phyloP scores from a whole-genome alignment of 1,140 invertebrate genomes.

The Hetaerina americana region DNA sequence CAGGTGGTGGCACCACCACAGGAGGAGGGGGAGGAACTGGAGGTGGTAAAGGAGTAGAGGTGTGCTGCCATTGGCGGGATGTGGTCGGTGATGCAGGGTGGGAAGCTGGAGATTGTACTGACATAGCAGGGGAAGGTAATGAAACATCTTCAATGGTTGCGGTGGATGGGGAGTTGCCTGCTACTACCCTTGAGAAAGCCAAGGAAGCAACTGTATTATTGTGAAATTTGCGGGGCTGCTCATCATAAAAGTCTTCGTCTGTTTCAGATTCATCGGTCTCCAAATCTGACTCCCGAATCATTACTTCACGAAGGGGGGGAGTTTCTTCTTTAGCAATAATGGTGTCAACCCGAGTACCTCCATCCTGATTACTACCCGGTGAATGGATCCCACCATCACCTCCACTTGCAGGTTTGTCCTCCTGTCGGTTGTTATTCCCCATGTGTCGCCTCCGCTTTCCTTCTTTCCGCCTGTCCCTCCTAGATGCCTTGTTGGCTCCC shows the following conservation, averaged over 20 bases:
- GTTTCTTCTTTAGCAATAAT: slow-evolving; percentile 33
- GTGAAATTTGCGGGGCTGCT: slow-evolving; percentile 55
- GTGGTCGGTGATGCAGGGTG: neutral
- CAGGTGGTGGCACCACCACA: neutral
- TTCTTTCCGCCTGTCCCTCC: slow-evolving; percentile 28
- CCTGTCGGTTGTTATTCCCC: slow-evolving; percentile 29
- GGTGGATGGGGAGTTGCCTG: neutral
- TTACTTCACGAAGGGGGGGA: slow-evolving; percentile 17
- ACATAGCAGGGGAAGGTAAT: neutral
- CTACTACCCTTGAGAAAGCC: neutral
- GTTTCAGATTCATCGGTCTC: slow-evolving; percentile 70
- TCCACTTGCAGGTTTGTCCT: slow-evolving; percentile 11
- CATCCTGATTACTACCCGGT: neutral
- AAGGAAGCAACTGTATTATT: slow-evolving; percentile 33
- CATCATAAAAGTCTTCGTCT: slow-evolving; percentile 75
- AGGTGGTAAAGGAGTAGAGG: neutral
- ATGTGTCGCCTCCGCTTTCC: slow-evolving; percentile 27
- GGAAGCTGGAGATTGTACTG: slow-evolving; percentile 2
- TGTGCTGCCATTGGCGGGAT: no score
- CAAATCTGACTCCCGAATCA: slow-evolving; percentile 59
- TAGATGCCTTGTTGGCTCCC: slow-evolving; percentile 45
- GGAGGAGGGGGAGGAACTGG: neutral
- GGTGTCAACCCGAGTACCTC: slow-evolving; percentile 24
- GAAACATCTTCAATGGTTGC: neutral
- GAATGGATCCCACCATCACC: neutral